Percentiles rank a stretch among this genome's conserved stretches.
These are phyloP conservation scores for Drosophila nannoptera DNA, from an alignment of 1,140 invertebrate genomes.

Conservation along the genomic window DNA sequence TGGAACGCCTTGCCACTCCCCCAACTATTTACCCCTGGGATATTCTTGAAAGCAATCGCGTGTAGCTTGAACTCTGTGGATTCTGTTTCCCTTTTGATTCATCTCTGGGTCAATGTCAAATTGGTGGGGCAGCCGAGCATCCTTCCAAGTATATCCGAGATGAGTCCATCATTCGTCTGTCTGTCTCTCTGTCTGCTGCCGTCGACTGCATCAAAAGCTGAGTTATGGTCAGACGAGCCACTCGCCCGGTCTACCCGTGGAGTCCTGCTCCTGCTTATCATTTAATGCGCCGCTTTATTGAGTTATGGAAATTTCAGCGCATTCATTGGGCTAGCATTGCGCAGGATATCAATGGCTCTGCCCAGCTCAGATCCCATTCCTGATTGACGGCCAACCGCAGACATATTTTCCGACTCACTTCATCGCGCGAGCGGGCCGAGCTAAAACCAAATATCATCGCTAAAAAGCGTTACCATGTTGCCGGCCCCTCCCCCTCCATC, in stretches of 20 bases:
- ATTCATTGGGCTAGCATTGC: constrained; percentile 19
- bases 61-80: constrained; percentile 5
- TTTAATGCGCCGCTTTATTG: constrained; percentile 39
- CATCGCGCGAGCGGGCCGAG: constrained; percentile 28
- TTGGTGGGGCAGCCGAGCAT: background rate
- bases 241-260: constrained; percentile 12
- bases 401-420: constrained; percentile 78
- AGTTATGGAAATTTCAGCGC: constrained; percentile 36
- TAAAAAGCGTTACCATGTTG: constrained; percentile 58
- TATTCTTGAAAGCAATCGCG: constrained; percentile 11
- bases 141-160: constrained; percentile 4
- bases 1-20: constrained; percentile 11
- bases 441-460: constrained; percentile 70
- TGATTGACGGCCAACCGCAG: constrained; percentile 27
- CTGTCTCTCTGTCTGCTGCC: no score
- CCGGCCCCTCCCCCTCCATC: background rate
- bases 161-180: no score
- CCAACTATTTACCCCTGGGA: constrained; percentile 4
- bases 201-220: constrained; percentile 15
- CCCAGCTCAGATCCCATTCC: background rate
- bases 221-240: constrained; percentile 41
- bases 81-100: constrained; percentile 14
- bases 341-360: constrained; percentile 8
- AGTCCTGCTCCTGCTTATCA: constrained; percentile 32
- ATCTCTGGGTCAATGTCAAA: background rate